Base-by-base conservation (phyloP, 1,140 invertebrate genomes). In the Coenobita brevimanus region DNA sequence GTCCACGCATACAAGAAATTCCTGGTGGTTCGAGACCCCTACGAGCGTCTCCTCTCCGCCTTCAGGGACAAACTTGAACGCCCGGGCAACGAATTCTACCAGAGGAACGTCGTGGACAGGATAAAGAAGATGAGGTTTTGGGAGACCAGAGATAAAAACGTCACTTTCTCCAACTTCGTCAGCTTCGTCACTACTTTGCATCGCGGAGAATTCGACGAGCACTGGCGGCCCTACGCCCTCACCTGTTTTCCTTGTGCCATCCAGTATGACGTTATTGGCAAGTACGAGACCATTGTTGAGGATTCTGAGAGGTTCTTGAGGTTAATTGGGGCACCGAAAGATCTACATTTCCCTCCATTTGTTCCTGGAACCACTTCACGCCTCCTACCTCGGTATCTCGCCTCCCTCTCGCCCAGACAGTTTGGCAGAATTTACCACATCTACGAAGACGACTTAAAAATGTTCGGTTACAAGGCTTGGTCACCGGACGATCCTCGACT, bases 241-340 rank as follows among this genome's bases (percentile, higher is more conserved):
- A 36, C 67, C 27, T 87, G 85, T n/a, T 87, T 50, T 50, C 85
- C 85, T 8, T 87, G 85, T 60, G 85, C 57, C 30, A 81, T 87
- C 30, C 73, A 73, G 0, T 87, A 87, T 43, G 76, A 87, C 27
- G 85, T 87, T 27, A 87, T 87, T 60, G 76, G 33, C 27, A 87
- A 87, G 33, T 87, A 87, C 21, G 85, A 87, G 27, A 87, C 85
- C 0, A 13, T 87, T 17, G 50, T 41, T 6, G 33, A 87, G 33
- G 85, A 87, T n/a, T 81, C 85, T 10, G 67, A 87, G 8, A 50
- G 76, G 60, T 87, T 87, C 24, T 30, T 87, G 33, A 38, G 67
- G 1, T 30, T 87, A 15, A 87, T 87, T 36, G 67, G 67, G 27
- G 85, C 85, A 73, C 85, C 85, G 4, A 43, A 78, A 21, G 13